These are phyloP conservation scores for Phytoseiulus persimilis DNA, from an alignment of 2,888 invertebrate genomes.

Conservation along the genomic window DNA sequence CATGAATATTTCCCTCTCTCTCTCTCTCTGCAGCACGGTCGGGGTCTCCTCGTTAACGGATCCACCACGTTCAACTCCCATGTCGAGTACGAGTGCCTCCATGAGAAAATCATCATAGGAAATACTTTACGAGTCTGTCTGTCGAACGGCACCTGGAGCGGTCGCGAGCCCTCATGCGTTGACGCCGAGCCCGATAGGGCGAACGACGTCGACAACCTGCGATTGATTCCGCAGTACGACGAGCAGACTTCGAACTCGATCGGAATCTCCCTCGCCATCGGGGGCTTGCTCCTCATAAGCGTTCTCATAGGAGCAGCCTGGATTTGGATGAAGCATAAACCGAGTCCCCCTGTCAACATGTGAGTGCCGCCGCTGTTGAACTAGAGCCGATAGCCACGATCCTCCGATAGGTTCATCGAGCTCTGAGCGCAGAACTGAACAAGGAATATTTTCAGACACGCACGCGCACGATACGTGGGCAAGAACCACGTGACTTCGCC, in stretches of 20 bases:
- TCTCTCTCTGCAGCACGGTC: constrained; percentile 66
- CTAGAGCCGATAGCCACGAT: not conserved
- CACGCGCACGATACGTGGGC: constrained; percentile 30
- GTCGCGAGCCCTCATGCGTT: constrained; percentile 43
- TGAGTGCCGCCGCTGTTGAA: not conserved
- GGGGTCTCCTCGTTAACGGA: constrained; percentile 74
- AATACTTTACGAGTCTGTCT: constrained; percentile 44
- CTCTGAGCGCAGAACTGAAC: not conserved
- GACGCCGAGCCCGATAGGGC: constrained; percentile 35
- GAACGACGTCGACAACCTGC: constrained; percentile 22
- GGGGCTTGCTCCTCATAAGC: constrained; percentile 11
- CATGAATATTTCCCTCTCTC: constrained; percentile 71
- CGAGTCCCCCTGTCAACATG: constrained; percentile 33
- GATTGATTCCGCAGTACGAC: constrained; percentile 22
- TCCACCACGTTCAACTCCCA: constrained; percentile 73
- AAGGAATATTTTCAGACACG: constrained; percentile 12
- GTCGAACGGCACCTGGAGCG: constrained; percentile 45
- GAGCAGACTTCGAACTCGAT: constrained; percentile 33
- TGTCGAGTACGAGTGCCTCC: constrained; percentile 79
- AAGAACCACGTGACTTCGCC: constrained; percentile 25
- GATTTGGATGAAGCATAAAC: constrained; percentile 37
- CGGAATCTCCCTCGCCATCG: constrained; percentile 20
- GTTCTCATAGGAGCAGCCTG: constrained; percentile 32
- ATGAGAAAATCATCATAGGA: constrained; percentile 60
- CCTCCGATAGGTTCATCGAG: not conserved